Evolutionary conservation across 2,888 invertebrate genomes (phyloP).

Genomic region (Sphinx pinastri): DNA sequence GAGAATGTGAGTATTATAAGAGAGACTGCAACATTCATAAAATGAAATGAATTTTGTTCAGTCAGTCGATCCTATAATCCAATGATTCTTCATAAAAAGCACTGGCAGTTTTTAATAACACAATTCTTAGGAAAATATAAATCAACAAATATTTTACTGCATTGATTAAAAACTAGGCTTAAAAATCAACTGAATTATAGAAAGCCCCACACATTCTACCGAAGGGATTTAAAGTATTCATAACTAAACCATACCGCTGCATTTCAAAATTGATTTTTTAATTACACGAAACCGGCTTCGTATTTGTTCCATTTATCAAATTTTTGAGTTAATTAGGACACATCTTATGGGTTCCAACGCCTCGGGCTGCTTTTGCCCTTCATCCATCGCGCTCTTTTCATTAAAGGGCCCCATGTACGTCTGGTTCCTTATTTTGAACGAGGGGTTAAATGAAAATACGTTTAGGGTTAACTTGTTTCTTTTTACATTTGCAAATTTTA

Average conservation of each 20-base stretch:
- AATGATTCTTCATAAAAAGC: too few species aligned
- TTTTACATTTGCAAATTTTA: constrained; percentile 5
- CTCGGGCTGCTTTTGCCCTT: constrained; percentile 53
- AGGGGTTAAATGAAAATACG: constrained; percentile 41
- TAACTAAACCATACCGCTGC: constrained; percentile 3
- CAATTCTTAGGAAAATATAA: too few species aligned
- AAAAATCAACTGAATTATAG: not conserved
- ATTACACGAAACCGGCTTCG: constrained; percentile 50
- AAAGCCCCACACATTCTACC: not conserved
- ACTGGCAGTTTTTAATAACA: too few species aligned
- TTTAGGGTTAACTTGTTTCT: not conserved
- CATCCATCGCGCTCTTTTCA: constrained; percentile 52
- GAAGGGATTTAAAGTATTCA: constrained; percentile 1
- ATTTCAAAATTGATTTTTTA: constrained; percentile 67
- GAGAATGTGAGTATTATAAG: too few species aligned
- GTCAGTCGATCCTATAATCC: too few species aligned
- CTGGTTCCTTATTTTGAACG: constrained; percentile 46
- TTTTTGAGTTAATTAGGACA: constrained; percentile 48
- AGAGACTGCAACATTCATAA: too few species aligned
- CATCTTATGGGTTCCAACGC: constrained; percentile 47
- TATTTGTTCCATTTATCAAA: constrained; percentile 58
- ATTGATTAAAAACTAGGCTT: not conserved
- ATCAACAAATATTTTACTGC: too few species aligned
- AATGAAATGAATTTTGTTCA: too few species aligned
- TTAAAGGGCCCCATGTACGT: constrained; percentile 51